Evolutionary conservation across 1,140 invertebrate species (phyloP), one percentile per base, ranked within the genome.

Genomic region (Samia ricini): DNA sequence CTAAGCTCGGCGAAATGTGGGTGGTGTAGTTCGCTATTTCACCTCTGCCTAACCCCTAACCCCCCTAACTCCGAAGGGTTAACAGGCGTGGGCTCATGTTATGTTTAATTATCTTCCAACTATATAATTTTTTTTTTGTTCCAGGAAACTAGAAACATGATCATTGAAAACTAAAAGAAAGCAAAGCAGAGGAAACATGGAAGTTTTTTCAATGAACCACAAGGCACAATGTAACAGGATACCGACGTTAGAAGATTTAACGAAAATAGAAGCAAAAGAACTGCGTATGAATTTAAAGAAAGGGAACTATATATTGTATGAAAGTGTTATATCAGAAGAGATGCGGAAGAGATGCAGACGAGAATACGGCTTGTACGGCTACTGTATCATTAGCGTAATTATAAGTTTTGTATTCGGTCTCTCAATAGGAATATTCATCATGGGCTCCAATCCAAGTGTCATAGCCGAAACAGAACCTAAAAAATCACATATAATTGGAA

Each of bases 361-460:
- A 15, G 33, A 42, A 4, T 52, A 22, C 51, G 10, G 24, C 2
- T 18, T 57, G 21, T 57, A 57, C 56, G 15, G 26, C 19, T 68
- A 67, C 24, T 73, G 71, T 54, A 56, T 73, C 52, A 4, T 73
- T 21, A 73, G 71, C 55, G 66, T 70, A 10, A 58, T 72, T 12
- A 52, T 71, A 59, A 74, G 71, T 51, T 70, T 72, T 52, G 24
- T 68, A 23, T 68, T 66, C 12, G 66, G 70, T 26, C 56, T 71
- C 33, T 33, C 58, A 24, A 60, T 63, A n/a, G 66, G 66, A 0
- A 49, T 68, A 23, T 29, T 67, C 8, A 10, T 67, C 18, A 67
- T 63, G 60, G 59, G 60, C 49, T 33, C 12, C 36, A 59, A 19
- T 49, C n/a, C 56, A 57, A 57, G 51, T 22, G 33, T 42, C 33